Evolutionary conservation across 2,888 invertebrate genomes (phyloP), one percentile per base, ranked within the genome.

Genomic region (Nemotelus nigrinus): DNA sequence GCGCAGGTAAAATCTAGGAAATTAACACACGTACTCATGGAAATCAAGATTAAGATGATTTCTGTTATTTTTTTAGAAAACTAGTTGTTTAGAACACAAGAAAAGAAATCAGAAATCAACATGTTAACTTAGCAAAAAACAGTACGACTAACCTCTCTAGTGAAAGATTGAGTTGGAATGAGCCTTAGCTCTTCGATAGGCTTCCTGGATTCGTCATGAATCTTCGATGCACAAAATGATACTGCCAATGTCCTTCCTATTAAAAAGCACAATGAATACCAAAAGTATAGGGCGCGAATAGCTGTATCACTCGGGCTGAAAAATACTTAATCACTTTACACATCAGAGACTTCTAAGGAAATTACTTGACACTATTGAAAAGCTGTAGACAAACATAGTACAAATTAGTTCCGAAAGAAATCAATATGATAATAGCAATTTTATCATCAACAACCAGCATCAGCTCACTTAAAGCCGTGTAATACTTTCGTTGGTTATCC

Each of bases 361-460:
- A 89, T 88, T 85, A 93, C 92, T 90, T 90, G 78, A 93, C 88
- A 48, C 91, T 92, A 81, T 91, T 88, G 81, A 91, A 92, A 3
- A 93, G 87, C 82, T 93, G 93, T 65, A 93, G 87, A 80, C 93
- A 92, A 80, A 93, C 92, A 82, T 93, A 93, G 84, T 91, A 93
- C 48, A 92, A 88, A 84, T 93, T 92, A 81, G 90, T 92, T 60
- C 89, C 86, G 81, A 92, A 92, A 0, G 92, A 92, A 7, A 93
- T 85, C 0, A 92, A 84, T 1, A 92, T 88, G 67, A 93, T 86
- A 41, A 89, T 86, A 4, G 91, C 90, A 25, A 93, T 87, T 57
- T 89, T 87, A 4, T 85, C 83, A 81, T 93, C 91, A 1, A 92
- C 87, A 70, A 86, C 86, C 64, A 89, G 88, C 2, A 91, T 91